A percentile compares a stretch with the other conserved stretches of the same genome.
Conservation (phyloP, 2,888 invertebrate genomes). For the Aethes cnicana region DNA sequence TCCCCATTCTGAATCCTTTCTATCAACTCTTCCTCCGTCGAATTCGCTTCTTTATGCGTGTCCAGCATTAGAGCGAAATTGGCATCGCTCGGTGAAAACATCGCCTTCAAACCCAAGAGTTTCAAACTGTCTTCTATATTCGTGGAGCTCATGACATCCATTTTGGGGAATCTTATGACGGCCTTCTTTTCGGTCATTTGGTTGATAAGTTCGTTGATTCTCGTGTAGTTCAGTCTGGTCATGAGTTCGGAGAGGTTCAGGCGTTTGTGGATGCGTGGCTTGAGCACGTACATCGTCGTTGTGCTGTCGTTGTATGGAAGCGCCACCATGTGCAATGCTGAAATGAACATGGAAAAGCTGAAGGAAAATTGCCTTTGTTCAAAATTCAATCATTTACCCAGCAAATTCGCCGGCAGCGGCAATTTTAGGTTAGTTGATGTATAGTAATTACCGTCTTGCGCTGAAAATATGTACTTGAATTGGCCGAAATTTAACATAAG, state of each 20-base stretch:
- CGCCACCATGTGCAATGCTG: constrained; percentile 84
- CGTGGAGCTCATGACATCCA: constrained; percentile 84
- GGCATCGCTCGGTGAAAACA: constrained; percentile 84
- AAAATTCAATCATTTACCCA: no score
- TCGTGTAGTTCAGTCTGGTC: constrained; percentile 65
- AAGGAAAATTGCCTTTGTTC: no score
- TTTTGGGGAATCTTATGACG: constrained; percentile 86
- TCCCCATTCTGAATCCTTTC: constrained; percentile 44
- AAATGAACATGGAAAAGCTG: no score
- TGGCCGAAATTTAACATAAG: constrained; percentile 84
- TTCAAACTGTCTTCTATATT: constrained; percentile 81
- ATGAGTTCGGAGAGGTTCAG: constrained; percentile 73
- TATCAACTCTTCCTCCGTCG: constrained; percentile 51
- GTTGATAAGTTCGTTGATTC: constrained; percentile 74
- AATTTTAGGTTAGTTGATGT: not conserved
- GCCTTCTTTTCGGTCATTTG: constrained; percentile 71
- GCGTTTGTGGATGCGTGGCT: constrained; percentile 75
- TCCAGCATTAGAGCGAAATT: constrained; percentile 86
- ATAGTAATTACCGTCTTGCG: constrained; percentile 51
- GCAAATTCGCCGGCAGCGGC: not conserved
- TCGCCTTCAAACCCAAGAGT: constrained; percentile 81
- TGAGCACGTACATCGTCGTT: constrained; percentile 85
- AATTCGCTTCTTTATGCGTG: constrained; percentile 40
- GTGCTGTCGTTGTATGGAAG: constrained; percentile 87
- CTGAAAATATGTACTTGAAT: constrained; percentile 54